Conservation (phyloP, 2,797 vertebrate species). For the Danio jaintianensis region DNA sequence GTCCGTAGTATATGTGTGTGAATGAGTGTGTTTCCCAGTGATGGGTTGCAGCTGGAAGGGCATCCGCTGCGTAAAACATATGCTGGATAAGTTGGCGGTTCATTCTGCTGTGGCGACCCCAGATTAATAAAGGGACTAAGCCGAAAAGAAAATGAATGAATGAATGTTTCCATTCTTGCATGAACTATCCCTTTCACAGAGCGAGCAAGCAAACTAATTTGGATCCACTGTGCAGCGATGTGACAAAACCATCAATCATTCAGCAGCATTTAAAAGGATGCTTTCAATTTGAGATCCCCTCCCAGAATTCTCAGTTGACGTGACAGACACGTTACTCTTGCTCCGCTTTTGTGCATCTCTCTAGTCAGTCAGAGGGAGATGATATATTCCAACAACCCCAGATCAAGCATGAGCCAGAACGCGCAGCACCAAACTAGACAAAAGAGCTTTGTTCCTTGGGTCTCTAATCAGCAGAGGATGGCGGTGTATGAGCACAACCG, state of each 20-base stretch:
- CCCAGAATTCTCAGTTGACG: constrained; percentile 23
- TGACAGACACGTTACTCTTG: constrained; percentile 16
- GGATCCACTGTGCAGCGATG: background rate
- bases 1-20: no score
- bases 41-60: no score
- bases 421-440: constrained; percentile 1
- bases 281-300: constrained; percentile 29
- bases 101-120: no score
- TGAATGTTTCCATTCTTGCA: background rate
- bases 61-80: no score
- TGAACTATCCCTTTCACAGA: constrained; percentile 9
- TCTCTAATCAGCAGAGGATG: constrained; percentile 26
- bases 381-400: constrained; percentile 26
- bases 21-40: no score
- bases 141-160: no score
- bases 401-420: constrained; percentile 13
- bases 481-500: constrained; percentile 8
- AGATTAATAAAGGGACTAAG: no score
- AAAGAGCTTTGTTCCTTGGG: constrained; percentile 34
- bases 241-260: constrained; percentile 35
- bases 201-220: constrained; percentile 20
- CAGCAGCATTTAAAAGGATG: constrained; percentile 3
- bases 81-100: no score
- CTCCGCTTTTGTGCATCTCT: background rate
- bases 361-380: constrained; percentile 5